Conservation (phyloP, 1,140 invertebrate genomes). For the Caligus rogercresseyi region DNA sequence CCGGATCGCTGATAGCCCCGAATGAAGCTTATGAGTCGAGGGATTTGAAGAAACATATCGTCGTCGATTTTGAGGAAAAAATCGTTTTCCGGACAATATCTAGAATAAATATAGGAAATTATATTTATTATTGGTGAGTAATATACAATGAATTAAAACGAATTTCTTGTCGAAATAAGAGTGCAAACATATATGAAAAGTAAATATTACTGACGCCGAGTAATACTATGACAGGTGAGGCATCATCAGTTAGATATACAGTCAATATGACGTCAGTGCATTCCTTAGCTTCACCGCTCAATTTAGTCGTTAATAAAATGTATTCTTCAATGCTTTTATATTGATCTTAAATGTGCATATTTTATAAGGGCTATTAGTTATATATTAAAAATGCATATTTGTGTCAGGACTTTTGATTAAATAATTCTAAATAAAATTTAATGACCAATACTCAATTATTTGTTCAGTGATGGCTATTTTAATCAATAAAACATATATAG, state of each 20-base stretch:
- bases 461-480: no score
- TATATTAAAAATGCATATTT: no score
- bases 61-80: conserved; percentile 26
- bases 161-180: background rate
- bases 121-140: background rate
- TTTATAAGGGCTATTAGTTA: no score
- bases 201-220: background rate
- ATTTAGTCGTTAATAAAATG: no score
- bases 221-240: background rate
- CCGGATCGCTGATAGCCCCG: conserved; percentile 9
- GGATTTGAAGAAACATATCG: conserved; percentile 24
- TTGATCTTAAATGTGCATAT: no score
- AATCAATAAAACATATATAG: no score
- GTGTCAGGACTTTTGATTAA: no score
- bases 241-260: background rate
- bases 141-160: background rate
- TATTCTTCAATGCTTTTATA: no score
- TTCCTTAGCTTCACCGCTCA: no score
- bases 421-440: no score
- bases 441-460: no score
- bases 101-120: background rate
- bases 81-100: conserved; percentile 21
- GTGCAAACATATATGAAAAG: background rate
- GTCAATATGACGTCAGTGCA: background rate
- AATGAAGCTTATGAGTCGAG: conserved; percentile 21